Evolutionary conservation across 2,797 vertebrate species (phyloP).

Genomic region (Melanotaenia boesemani): DNA sequence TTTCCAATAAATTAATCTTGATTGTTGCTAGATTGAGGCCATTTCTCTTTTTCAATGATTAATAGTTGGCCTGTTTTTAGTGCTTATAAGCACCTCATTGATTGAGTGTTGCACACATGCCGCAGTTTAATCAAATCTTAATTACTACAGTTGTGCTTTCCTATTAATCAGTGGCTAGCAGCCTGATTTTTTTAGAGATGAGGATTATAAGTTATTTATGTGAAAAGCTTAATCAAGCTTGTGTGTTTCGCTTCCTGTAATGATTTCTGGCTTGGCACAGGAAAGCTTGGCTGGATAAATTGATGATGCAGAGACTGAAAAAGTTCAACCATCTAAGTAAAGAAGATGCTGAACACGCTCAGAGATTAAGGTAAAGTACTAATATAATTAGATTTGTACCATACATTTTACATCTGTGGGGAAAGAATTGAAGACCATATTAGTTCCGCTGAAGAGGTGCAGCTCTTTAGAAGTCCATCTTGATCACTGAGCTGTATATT

Average conservation of each 20-base stretch:
- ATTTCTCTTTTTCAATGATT: slow-evolving; percentile 65
- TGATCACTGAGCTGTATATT: neutral
- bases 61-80: slow-evolving; percentile 54
- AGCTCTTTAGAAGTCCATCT: neutral
- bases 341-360: slow-evolving; percentile 77
- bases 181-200: slow-evolving; percentile 27
- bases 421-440: slow-evolving; percentile 1
- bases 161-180: slow-evolving; percentile 60
- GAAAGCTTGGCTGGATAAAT: slow-evolving; percentile 83
- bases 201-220: slow-evolving; percentile 51
- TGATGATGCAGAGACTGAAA: slow-evolving; percentile 77
- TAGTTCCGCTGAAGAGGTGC: too few relatives aligned
- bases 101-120: slow-evolving; percentile 59
- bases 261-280: slow-evolving; percentile 70
- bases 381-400: neutral
- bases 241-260: slow-evolving; percentile 32
- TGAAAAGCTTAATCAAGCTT: slow-evolving; percentile 45
- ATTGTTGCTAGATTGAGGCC: slow-evolving; percentile 49
- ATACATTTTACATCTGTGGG: neutral
- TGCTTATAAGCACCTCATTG: slow-evolving; percentile 48
- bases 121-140: slow-evolving; percentile 67
- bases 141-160: slow-evolving; percentile 58
- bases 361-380: slow-evolving; percentile 78
- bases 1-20: slow-evolving; percentile 67
- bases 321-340: slow-evolving; percentile 79